A percentile compares a stretch with the other conserved stretches of the same genome.
Conservation (phyloP, 2,888 invertebrate species). For the Lathronympha strigana region DNA sequence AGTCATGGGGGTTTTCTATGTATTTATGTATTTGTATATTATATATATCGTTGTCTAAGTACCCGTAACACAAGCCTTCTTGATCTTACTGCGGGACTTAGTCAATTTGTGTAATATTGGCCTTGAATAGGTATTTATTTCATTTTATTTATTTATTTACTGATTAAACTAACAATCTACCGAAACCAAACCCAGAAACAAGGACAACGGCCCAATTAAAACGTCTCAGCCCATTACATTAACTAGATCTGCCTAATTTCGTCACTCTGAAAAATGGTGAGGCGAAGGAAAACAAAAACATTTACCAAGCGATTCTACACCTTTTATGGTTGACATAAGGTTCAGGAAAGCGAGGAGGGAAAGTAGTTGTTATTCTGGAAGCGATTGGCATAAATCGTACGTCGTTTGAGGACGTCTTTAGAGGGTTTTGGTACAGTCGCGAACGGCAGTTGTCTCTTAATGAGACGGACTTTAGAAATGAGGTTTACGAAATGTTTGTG, state of each 20-base stretch:
- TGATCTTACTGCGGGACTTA: too few relatives aligned
- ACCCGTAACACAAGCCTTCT: too few relatives aligned
- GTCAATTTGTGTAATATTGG: too few relatives aligned
- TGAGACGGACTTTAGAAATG: neutral
- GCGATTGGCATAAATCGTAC: slow-evolving; percentile 38
- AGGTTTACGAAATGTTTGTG: too few relatives aligned
- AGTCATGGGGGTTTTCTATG: too few relatives aligned
- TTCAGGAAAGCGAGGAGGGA: neutral
- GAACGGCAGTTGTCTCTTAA: neutral
- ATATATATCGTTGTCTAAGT: too few relatives aligned
- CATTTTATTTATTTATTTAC: too few relatives aligned
- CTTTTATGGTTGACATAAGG: neutral
- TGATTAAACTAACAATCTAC: neutral
- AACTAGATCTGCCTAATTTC: slow-evolving; percentile 20
- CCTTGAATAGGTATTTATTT: too few relatives aligned
- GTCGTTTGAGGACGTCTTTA: slow-evolving; percentile 35
- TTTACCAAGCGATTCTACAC: neutral
- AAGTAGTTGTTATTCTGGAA: slow-evolving; percentile 27
- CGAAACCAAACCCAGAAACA: neutral
- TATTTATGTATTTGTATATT: too few relatives aligned
- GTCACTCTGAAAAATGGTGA: slow-evolving; percentile 31
- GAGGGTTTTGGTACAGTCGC: neutral
- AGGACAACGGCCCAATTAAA: slow-evolving; percentile 21
- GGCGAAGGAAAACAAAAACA: slow-evolving; percentile 19
- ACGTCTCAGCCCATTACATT: slow-evolving; percentile 13